phyloP scores from a whole-genome alignment of 2,888 invertebrate genomes.

The Hydropsyche betteni region DNA sequence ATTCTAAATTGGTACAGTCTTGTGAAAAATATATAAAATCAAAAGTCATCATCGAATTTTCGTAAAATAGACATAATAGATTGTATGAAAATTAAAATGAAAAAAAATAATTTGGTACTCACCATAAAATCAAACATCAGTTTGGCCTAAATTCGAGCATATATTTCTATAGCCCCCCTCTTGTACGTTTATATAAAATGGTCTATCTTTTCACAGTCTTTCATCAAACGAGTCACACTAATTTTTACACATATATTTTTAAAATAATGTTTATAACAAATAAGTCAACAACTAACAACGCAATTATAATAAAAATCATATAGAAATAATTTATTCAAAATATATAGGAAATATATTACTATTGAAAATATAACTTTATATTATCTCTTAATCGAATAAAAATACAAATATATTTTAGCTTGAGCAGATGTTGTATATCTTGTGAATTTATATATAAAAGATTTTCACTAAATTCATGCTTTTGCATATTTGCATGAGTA shows the following conservation, averaged over 20 bases:
- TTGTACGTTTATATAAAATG: neutral
- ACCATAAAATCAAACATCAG: slow-evolving; percentile 33
- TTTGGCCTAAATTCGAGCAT: slow-evolving; percentile 10
- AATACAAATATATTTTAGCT: slow-evolving; percentile 25
- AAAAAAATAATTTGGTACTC: slow-evolving; percentile 15
- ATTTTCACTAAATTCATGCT: slow-evolving; percentile 39
- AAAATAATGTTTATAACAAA: slow-evolving; percentile 44
- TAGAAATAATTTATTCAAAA: no score
- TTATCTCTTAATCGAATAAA: slow-evolving; percentile 23
- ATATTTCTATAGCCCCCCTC: slow-evolving; percentile 41
- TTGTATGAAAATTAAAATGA: neutral
- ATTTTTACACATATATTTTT: slow-evolving; percentile 1
- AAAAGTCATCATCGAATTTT: slow-evolving; percentile 1
- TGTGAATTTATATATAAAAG: slow-evolving; percentile 5
- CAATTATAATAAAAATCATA: slow-evolving; percentile 46
- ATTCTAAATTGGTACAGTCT: neutral
- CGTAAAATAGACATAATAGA: neutral
- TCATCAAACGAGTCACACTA: slow-evolving; percentile 22
- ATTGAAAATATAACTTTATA: slow-evolving; percentile 19
- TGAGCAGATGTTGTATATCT: slow-evolving; percentile 34
- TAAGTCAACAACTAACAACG: slow-evolving; percentile 51
- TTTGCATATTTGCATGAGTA: neutral
- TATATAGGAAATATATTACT: slow-evolving; percentile 29
- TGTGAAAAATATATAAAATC: neutral
- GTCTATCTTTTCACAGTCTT: slow-evolving; percentile 22